These are phyloP conservation scores for Eurypyga helias DNA, from an alignment of 2,113 vertebrate species.

Conservation along the genomic window DNA sequence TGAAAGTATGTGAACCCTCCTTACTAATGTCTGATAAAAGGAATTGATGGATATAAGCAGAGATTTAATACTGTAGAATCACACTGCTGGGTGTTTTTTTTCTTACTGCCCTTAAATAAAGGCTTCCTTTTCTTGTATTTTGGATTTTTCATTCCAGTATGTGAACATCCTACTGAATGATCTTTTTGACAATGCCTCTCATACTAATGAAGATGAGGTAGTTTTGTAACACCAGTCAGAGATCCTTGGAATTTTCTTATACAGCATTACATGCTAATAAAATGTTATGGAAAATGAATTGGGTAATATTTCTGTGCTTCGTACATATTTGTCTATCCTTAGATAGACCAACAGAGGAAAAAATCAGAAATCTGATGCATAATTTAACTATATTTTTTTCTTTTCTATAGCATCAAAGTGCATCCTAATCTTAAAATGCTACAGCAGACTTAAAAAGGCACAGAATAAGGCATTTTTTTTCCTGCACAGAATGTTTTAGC, in stretches of 20 bases:
- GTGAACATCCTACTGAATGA: neutral
- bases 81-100: neutral
- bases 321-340: neutral
- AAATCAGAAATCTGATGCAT: neutral
- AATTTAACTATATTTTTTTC: neutral
- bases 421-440: neutral
- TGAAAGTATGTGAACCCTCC: neutral
- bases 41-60: neutral
- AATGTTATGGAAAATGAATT: slow-evolving; percentile 2
- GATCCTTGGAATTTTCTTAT: neutral
- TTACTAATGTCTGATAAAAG: neutral
- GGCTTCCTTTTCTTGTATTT: slow-evolving; percentile 22
- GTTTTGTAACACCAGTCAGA: slow-evolving; percentile 25
- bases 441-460: neutral
- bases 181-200: slow-evolving; percentile 29
- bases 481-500: neutral
- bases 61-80: slow-evolving; percentile 3
- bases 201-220: neutral
- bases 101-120: slow-evolving; percentile 37
- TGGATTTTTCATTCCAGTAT: neutral
- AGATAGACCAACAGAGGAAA: neutral
- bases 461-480: neutral
- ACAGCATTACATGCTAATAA: slow-evolving; percentile 22
- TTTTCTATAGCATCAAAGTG: neutral
- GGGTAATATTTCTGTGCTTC: slow-evolving; percentile 6